Conservation (phyloP, 1,140 invertebrate genomes). For the Monomorium pharaonis region DNA sequence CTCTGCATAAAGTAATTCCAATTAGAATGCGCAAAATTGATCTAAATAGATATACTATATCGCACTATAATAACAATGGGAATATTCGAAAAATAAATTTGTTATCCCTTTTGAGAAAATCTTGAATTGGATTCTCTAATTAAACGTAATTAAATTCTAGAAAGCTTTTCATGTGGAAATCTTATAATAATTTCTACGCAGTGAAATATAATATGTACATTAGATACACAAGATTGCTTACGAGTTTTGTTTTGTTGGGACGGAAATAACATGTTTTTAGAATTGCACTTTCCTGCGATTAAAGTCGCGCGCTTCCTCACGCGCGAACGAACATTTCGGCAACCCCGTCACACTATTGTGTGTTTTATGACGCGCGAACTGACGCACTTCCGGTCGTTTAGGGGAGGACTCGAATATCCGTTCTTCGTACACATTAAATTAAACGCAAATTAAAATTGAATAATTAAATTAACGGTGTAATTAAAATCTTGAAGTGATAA, state of each 20-base stretch:
- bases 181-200: neutral
- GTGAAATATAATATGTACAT: neutral
- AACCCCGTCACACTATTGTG: neutral
- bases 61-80: too few relatives aligned
- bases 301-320: slow-evolving; percentile 41
- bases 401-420: neutral
- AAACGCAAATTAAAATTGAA: neutral
- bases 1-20: neutral
- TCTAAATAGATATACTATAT: neutral
- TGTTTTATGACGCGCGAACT: slow-evolving; percentile 10
- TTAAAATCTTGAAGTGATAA: neutral
- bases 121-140: neutral
- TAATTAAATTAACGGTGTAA: neutral
- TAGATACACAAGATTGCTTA: neutral
- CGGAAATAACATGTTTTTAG: slow-evolving; percentile 53
- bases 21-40: neutral
- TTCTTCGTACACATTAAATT: neutral
- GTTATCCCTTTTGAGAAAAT: neutral
- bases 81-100: neutral
- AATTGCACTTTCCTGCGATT: slow-evolving; percentile 38
- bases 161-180: neutral
- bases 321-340: slow-evolving; percentile 5
- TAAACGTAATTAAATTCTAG: neutral
- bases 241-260: slow-evolving; percentile 11
- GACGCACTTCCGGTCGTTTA: slow-evolving; percentile 50